phyloP scores from a whole-genome alignment of 2,888 invertebrate genomes.

The Aspidapion aeneum region DNA sequence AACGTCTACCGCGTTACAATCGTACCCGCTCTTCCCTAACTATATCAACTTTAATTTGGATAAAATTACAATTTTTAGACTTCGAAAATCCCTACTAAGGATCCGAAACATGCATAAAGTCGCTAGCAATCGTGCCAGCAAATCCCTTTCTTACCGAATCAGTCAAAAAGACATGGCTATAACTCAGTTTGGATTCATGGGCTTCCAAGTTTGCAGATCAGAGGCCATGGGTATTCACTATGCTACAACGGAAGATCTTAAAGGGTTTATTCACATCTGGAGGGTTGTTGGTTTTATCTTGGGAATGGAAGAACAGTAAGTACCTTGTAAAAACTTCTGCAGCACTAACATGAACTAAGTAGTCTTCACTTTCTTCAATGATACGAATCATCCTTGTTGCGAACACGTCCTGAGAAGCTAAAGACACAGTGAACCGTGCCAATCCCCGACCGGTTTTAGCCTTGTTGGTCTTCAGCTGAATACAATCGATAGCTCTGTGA shows the following conservation, averaged over 20 bases:
- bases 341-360: no score
- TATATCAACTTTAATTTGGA: no score
- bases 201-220: conserved; percentile 62
- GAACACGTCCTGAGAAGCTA: no score
- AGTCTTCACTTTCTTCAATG: no score
- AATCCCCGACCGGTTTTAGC: no score
- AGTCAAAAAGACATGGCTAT: conserved; percentile 82
- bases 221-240: conserved; percentile 64
- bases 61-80: conserved; percentile 53
- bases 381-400: no score
- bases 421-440: no score
- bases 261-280: conserved; percentile 80
- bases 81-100: conserved; percentile 64
- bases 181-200: conserved; percentile 86
- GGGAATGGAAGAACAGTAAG: conserved; percentile 75
- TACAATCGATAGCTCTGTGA: no score
- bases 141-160: conserved; percentile 55
- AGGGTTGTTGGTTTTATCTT: conserved; percentile 74
- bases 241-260: conserved; percentile 59
- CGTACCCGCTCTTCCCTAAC: no score
- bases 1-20: no score
- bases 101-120: conserved; percentile 66
- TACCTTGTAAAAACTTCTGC: no score
- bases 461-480: no score
- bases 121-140: conserved; percentile 53